Conservation (phyloP, 2,113 vertebrate genomes). For the Falcunculus frontatus region DNA sequence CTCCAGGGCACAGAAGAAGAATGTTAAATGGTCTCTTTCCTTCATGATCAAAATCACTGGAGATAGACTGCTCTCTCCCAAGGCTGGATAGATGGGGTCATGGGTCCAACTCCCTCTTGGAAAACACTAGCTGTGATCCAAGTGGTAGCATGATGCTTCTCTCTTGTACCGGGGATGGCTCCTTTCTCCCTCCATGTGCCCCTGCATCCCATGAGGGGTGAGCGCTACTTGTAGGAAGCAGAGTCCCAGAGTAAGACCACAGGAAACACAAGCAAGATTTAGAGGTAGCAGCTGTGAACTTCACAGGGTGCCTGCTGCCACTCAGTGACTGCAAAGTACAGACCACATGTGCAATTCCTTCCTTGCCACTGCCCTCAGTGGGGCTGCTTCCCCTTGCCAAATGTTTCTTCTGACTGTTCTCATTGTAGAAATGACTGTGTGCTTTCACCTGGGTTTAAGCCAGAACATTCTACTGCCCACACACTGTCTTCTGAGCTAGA, state of each 20-base stretch:
- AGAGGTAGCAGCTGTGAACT: neutral
- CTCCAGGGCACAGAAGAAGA: neutral
- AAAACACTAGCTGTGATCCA: neutral
- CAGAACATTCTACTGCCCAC: neutral
- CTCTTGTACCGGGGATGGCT: accelerated
- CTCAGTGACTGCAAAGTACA: neutral
- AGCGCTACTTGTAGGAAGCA: neutral
- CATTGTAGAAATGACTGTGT: neutral
- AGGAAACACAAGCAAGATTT: neutral
- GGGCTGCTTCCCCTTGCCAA: neutral
- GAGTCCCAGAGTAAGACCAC: neutral
- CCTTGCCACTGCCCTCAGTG: neutral
- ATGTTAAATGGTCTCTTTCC: neutral
- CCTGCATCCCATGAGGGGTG: neutral
- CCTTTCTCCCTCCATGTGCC: neutral
- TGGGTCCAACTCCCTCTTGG: neutral
- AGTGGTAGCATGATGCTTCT: neutral
- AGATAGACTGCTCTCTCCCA: neutral
- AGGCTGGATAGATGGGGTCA: neutral
- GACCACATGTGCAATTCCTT: neutral
- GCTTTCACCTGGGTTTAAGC: neutral
- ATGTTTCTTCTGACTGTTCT: neutral
- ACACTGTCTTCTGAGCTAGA: neutral
- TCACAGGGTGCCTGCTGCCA: neutral
- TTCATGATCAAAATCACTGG: neutral